Conservation (phyloP, 2,797 vertebrate species). For the Tarsius wallacei region DNA sequence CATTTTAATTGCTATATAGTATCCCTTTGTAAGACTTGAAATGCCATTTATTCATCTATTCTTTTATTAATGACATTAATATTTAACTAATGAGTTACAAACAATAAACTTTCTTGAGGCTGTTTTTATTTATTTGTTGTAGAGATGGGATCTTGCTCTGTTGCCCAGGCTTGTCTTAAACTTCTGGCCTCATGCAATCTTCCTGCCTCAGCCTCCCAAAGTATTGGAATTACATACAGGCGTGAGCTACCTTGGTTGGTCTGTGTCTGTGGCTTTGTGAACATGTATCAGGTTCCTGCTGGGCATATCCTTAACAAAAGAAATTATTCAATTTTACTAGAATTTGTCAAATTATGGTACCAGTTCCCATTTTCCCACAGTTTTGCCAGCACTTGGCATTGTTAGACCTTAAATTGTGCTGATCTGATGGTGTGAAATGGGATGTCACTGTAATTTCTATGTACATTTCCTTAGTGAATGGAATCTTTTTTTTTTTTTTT, state of each 20-base stretch:
- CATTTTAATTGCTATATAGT: neutral
- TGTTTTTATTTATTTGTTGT: too few species aligned
- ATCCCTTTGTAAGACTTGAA: neutral
- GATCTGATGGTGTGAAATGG: neutral
- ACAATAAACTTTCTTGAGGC: neutral
- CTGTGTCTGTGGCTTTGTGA: slow-evolving; percentile 2
- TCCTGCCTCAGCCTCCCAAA: too few species aligned
- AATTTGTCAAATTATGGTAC: neutral
- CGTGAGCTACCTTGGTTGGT: neutral
- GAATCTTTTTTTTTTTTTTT: neutral
- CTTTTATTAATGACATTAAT: slow-evolving; percentile 38
- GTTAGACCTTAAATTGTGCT: slow-evolving; percentile 46
- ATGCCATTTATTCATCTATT: neutral
- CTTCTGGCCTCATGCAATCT: too few species aligned
- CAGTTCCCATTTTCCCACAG: neutral
- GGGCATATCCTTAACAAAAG: neutral
- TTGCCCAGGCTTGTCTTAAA: too few species aligned
- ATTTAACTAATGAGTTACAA: neutral
- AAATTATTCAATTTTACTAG: slow-evolving; percentile 57
- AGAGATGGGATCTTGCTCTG: too few species aligned
- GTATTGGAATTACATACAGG: too few species aligned
- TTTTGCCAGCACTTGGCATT: neutral
- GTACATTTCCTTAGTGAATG: neutral
- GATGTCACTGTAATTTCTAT: slow-evolving; percentile 51
- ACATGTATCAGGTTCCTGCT: neutral